A percentile compares a stretch with the other conserved stretches of the same genome.
Evolutionary conservation across 2,113 vertebrate species (phyloP).

Genomic region (Hippocampus mohnikei): DNA sequence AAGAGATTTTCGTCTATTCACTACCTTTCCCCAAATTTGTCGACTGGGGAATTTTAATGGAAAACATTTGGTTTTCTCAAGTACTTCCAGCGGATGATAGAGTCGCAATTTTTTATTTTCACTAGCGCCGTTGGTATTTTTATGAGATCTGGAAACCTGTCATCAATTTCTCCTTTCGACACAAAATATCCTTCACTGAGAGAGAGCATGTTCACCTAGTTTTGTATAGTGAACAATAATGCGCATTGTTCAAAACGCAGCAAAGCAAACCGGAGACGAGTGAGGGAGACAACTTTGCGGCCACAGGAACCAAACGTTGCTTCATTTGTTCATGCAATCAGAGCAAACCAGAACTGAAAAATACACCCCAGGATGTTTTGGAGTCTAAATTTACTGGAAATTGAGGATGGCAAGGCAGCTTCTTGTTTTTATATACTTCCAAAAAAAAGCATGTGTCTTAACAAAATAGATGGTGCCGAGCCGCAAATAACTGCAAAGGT

Average conservation of each 20-base stretch:
- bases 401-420: conserved; percentile 64
- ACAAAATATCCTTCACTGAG: conserved; percentile 27
- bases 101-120: conserved; percentile 66
- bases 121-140: conserved; percentile 60
- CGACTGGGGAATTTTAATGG: background rate
- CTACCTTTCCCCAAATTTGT: background rate
- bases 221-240: conserved; percentile 58
- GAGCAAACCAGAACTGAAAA: conserved; percentile 65
- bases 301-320: conserved; percentile 74
- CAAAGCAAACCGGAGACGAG: conserved; percentile 17
- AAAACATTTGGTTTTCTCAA: conserved; percentile 1
- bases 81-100: background rate
- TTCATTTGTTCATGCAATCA: conserved; percentile 71
- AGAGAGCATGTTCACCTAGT: conserved; percentile 47
- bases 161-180: conserved; percentile 27
- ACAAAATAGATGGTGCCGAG: conserved; percentile 29
- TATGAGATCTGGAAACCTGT: conserved; percentile 63
- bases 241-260: conserved; percentile 60
- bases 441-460: conserved; percentile 43
- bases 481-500: conserved; percentile 4
- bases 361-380: conserved; percentile 44
- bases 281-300: conserved; percentile 41
- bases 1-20: background rate
- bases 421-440: conserved; percentile 62
- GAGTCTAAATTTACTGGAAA: conserved; percentile 70